Percentiles rank a stretch among this genome's conserved stretches.
Conservation (phyloP, 2,888 invertebrate species). For the Acrobasis consociella region DNA sequence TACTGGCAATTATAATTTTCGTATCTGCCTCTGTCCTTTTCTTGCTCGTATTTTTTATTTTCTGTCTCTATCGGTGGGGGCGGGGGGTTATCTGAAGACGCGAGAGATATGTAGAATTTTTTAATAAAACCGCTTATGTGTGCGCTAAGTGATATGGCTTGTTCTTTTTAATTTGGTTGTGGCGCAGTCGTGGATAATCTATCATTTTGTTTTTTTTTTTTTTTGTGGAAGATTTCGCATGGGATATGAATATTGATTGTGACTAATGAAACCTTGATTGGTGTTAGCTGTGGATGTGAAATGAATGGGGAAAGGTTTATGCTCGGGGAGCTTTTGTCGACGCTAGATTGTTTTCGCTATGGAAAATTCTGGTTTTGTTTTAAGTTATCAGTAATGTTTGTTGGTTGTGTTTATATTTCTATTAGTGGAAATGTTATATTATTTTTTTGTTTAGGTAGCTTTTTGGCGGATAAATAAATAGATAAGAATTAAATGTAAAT, state of each 20-base stretch:
- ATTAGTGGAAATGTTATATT: too few species aligned
- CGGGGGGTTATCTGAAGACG: slow-evolving; percentile 71
- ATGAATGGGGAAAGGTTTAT: slow-evolving; percentile 59
- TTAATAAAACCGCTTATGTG: slow-evolving; percentile 79
- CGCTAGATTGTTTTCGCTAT: neutral
- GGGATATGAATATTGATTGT: slow-evolving; percentile 83
- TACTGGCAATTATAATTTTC: slow-evolving; percentile 83
- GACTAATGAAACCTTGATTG: slow-evolving; percentile 80
- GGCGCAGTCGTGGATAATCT: slow-evolving; percentile 70
- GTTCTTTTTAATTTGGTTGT: slow-evolving; percentile 82
- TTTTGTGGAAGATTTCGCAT: slow-evolving; percentile 70
- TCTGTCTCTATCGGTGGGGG: slow-evolving; percentile 61
- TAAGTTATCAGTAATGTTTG: too few species aligned
- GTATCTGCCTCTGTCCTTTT: slow-evolving; percentile 69
- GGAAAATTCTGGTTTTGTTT: too few species aligned
- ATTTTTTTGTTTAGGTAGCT: too few species aligned
- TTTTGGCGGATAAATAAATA: too few species aligned
- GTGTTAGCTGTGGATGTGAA: slow-evolving; percentile 72
- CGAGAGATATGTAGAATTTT: slow-evolving; percentile 81
- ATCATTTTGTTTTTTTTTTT: slow-evolving; percentile 66
- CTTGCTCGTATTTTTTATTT: slow-evolving; percentile 69
- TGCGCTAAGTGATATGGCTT: slow-evolving; percentile 82
- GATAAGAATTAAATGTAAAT: too few species aligned
- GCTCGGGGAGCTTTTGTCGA: slow-evolving; percentile 34
- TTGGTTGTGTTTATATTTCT: too few species aligned